Conservation (phyloP, 2,888 invertebrate species). For the Spodoptera exigua region DNA sequence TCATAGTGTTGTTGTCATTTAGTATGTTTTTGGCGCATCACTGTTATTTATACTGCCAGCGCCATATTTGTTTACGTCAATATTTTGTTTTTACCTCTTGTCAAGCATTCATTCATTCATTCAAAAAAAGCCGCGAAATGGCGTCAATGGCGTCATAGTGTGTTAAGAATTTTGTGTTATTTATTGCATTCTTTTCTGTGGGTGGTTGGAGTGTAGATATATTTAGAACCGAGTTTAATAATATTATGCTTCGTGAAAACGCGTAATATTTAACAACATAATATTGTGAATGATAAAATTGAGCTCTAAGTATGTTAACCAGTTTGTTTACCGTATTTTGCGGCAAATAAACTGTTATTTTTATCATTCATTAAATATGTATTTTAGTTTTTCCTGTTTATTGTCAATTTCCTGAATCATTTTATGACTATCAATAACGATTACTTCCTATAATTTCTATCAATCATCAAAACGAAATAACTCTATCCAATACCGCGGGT, state of each 20-base stretch:
- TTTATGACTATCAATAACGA: conserved; percentile 1
- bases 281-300: no score
- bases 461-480: conserved; percentile 5
- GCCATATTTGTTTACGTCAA: conserved; percentile 35
- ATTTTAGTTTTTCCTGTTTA: not conserved
- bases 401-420: conserved; percentile 16
- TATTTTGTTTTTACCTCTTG: conserved; percentile 44
- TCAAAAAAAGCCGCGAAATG: conserved; percentile 29
- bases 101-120: conserved; percentile 51
- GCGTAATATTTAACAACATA: no score
- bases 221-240: not conserved
- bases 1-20: conserved; percentile 5
- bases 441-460: conserved; percentile 11
- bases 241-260: no score
- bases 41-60: conserved; percentile 28
- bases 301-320: no score
- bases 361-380: not conserved
- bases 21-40: conserved; percentile 43
- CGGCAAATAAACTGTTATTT: no score
- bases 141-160: not conserved
- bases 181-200: conserved; percentile 11
- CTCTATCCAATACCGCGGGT: conserved; percentile 11
- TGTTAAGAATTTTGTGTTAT: conserved; percentile 2
- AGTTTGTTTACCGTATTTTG: no score
- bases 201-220: not conserved